phyloP scores from a whole-genome alignment of 30 jellyfish, hydroid and myxozoan species.

The Phacellophora camtschatica region DNA sequence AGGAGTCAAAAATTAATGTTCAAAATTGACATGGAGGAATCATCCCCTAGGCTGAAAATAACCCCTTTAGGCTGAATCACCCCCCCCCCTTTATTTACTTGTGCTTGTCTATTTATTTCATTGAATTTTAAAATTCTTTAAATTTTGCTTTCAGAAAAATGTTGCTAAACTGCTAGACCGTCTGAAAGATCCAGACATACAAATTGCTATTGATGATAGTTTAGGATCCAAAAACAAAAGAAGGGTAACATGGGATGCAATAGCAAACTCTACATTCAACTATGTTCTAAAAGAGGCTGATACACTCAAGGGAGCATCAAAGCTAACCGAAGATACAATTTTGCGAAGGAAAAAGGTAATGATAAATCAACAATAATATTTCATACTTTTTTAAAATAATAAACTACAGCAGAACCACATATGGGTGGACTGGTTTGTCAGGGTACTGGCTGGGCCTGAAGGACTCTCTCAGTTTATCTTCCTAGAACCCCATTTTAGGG shows the following conservation, averaged over 20 bases:
- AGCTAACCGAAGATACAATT: constrained; percentile 48
- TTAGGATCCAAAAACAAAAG: not conserved
- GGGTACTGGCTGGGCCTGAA: too few relatives aligned
- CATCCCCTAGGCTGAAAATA: too few relatives aligned
- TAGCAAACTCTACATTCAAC: not conserved
- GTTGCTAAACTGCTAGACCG: constrained; percentile 13
- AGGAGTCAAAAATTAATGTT: too few relatives aligned
- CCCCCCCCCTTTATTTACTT: too few relatives aligned
- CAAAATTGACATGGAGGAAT: too few relatives aligned
- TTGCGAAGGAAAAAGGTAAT: constrained; percentile 35
- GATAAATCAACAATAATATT: too few relatives aligned
- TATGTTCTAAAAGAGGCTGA: constrained; percentile 55
- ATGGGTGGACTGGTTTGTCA: too few relatives aligned
- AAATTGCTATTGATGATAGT: constrained; percentile 18
- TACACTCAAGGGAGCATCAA: constrained; percentile 10
- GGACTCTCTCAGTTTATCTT: too few relatives aligned
- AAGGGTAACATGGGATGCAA: constrained; percentile 31
- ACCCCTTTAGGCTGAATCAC: too few relatives aligned
- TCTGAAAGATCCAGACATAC: constrained; percentile 30
- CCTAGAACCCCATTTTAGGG: too few relatives aligned
- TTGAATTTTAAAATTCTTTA: not conserved
- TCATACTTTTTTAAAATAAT: too few relatives aligned
- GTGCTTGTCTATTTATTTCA: not conserved
- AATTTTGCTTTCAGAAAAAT: constrained; percentile 3
- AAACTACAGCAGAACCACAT: too few relatives aligned